These are phyloP conservation scores for Syrrhaptes paradoxus DNA, from an alignment of 2,113 vertebrate genomes.

Conservation along the genomic window DNA sequence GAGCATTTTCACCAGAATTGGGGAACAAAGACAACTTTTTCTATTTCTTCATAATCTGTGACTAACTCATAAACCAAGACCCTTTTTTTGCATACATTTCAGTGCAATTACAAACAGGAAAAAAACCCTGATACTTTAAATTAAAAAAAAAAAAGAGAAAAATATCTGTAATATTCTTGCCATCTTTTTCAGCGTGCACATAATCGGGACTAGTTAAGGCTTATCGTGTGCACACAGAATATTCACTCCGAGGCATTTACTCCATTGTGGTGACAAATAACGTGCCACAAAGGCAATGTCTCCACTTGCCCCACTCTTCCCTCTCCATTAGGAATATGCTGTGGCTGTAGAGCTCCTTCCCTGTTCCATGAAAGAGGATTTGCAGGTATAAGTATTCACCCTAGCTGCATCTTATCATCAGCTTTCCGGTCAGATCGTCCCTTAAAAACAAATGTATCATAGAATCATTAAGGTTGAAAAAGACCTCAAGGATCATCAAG, in stretches of 20 bases:
- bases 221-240: not conserved
- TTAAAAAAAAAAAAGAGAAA: not conserved
- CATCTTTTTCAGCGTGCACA: not conserved
- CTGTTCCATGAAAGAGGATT: not conserved
- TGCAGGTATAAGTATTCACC: too few species aligned
- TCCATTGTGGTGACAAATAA: not conserved
- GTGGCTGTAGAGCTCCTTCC: not conserved
- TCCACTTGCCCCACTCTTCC: not conserved
- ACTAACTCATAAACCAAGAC: not conserved
- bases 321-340: not conserved
- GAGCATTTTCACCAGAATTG: not conserved
- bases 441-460: not conserved
- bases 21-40: not conserved
- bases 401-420: too few species aligned
- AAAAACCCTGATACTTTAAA: not conserved
- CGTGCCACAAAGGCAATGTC: not conserved
- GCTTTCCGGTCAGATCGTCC: not conserved
- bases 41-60: not conserved
- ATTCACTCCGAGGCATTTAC: not conserved
- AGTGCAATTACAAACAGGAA: not conserved
- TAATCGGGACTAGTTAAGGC: not conserved
- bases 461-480: too few species aligned
- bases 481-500: too few species aligned
- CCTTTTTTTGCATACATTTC: not conserved
- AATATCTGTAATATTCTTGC: not conserved